Conservation (phyloP, 2,888 invertebrate genomes). For the Hartigia nigra region DNA sequence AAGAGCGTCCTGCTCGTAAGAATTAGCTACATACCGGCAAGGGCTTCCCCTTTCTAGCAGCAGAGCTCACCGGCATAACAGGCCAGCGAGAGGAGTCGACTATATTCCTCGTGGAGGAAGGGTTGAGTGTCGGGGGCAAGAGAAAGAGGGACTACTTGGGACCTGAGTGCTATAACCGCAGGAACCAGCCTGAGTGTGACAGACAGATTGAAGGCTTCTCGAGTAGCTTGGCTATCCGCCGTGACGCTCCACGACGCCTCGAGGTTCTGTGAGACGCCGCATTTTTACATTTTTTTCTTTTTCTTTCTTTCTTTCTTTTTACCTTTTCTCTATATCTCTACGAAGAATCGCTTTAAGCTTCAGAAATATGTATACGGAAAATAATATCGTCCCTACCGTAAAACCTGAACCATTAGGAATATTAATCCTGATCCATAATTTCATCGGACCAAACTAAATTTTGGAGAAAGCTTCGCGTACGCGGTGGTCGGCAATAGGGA, state of each 20-base stretch:
- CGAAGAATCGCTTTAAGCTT: background rate
- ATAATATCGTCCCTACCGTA: background rate
- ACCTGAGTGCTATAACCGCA: slow-evolving; percentile 1
- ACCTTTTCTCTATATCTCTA: background rate
- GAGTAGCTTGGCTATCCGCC: slow-evolving; percentile 3
- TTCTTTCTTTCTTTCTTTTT: background rate
- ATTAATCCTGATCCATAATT: background rate
- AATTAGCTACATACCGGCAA: background rate
- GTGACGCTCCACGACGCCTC: background rate
- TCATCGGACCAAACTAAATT: background rate
- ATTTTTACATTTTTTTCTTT: background rate
- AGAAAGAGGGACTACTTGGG: background rate
- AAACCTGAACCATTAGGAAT: background rate
- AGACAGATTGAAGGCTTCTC: slow-evolving; percentile 21
- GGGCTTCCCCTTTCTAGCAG: background rate
- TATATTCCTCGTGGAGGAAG: background rate
- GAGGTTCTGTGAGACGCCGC: background rate
- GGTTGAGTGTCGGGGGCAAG: background rate
- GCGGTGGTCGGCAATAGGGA: background rate
- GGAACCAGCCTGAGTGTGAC: slow-evolving; percentile 12
- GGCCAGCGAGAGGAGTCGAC: background rate
- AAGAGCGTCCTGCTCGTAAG: background rate
- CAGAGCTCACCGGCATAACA: background rate
- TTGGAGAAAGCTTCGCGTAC: background rate
- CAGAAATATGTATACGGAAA: background rate